These are phyloP conservation scores for Drosophila asahinai DNA, from an alignment of 1,140 invertebrate genomes.

Conservation along the genomic window DNA sequence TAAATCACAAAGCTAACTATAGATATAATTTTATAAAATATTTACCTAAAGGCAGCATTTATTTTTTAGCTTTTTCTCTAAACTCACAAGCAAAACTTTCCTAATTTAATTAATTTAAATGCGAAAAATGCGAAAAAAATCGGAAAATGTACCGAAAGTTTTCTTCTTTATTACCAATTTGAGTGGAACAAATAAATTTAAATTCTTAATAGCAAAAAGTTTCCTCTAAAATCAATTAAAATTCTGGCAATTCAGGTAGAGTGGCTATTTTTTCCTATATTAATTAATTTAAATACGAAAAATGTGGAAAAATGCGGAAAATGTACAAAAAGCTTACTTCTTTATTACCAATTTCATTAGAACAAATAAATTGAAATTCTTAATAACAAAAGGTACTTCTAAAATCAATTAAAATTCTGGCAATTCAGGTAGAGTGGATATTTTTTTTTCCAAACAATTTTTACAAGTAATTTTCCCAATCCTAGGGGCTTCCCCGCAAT, in stretches of 20 bases:
- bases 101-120: not conserved
- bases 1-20: too few relatives aligned
- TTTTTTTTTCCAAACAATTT: not conserved
- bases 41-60: too few relatives aligned
- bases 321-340: not conserved
- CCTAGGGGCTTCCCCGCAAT: slow-evolving; percentile 3
- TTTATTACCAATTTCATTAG: not conserved
- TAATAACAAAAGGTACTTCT: not conserved
- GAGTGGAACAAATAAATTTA: not conserved
- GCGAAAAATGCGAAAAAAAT: not conserved
- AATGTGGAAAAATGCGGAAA: not conserved
- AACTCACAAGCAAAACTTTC: not conserved
- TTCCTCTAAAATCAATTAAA: slow-evolving; percentile 13
- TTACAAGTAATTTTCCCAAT: slow-evolving; percentile 5
- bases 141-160: not conserved
- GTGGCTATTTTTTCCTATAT: not conserved
- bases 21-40: too few relatives aligned
- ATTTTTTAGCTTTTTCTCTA: not conserved
- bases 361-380: slow-evolving; percentile 7
- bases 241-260: slow-evolving; percentile 2
- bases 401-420: slow-evolving; percentile 20
- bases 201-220: not conserved
- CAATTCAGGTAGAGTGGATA: not conserved
- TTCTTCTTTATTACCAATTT: not conserved
- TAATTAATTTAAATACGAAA: not conserved